Evolutionary conservation across 2,797 vertebrate species (phyloP).

Genomic region (Clarias platycephalus): DNA sequence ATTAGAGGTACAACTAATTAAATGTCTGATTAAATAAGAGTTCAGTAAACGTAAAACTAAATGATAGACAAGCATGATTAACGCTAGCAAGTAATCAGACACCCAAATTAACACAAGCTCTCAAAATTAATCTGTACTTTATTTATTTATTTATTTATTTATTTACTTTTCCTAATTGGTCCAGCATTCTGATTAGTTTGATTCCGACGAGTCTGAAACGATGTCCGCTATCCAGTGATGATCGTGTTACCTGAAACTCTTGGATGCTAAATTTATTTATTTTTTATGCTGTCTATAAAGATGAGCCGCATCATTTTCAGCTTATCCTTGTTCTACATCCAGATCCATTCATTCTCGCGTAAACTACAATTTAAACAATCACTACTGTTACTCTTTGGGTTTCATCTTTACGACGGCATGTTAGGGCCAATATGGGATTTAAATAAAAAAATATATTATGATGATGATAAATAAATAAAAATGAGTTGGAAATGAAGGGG

Average conservation of each 20-base stretch:
- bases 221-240: background rate
- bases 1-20: background rate
- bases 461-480: too few relatives aligned
- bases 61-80: background rate
- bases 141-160: background rate
- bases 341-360: background rate
- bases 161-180: background rate
- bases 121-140: background rate
- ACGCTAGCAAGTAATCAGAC: background rate
- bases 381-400: background rate
- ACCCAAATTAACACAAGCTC: background rate
- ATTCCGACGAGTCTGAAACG: background rate
- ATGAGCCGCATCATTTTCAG: background rate
- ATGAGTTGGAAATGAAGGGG: too few relatives aligned
- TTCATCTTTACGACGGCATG: background rate
- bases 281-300: background rate
- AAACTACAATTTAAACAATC: background rate
- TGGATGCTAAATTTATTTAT: background rate
- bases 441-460: background rate
- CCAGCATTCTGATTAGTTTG: background rate
- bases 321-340: background rate
- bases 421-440: background rate
- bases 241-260: background rate
- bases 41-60: background rate
- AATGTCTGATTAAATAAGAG: background rate